Percentiles rank a stretch among this genome's conserved stretches.
Evolutionary conservation across 1,140 invertebrate genomes (phyloP).

Genomic region (Cherax destructor): DNA sequence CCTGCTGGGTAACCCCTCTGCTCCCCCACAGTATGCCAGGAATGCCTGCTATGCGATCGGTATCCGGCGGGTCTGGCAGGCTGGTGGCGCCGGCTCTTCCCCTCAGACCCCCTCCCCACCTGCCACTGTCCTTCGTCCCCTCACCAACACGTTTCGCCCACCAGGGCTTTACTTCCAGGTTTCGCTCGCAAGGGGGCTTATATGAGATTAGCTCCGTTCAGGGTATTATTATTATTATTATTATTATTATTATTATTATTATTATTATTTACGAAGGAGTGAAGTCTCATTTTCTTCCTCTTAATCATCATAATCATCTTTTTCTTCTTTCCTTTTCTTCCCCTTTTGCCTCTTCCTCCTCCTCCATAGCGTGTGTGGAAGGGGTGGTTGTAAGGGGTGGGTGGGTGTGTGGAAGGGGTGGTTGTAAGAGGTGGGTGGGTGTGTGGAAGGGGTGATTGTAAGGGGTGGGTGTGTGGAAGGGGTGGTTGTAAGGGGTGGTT

Average conservation of each 20-base stretch:
- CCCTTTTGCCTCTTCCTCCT: too few species aligned
- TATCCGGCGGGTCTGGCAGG: constrained; percentile 49
- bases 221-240: not conserved
- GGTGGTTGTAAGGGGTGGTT: too few species aligned
- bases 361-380: too few species aligned
- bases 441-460: too few species aligned
- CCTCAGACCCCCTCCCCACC: constrained; percentile 36
- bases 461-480: too few species aligned
- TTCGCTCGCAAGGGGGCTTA: constrained; percentile 3
- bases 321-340: too few species aligned
- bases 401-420: too few species aligned
- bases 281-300: too few species aligned
- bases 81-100: constrained; percentile 30
- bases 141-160: constrained; percentile 41
- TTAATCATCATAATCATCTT: too few species aligned
- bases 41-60: constrained; percentile 67
- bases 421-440: too few species aligned
- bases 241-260: constrained; percentile 17
- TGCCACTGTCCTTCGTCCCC: constrained; percentile 40
- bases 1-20: not conserved
- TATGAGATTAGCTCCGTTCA: constrained; percentile 15
- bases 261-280: too few species aligned
- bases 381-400: too few species aligned
- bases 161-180: not conserved
- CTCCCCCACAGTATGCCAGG: constrained; percentile 66